Percentiles rank a stretch among this genome's conserved stretches.
Conservation (phyloP, 1,140 invertebrate species). For the Microplitis demolitor region DNA sequence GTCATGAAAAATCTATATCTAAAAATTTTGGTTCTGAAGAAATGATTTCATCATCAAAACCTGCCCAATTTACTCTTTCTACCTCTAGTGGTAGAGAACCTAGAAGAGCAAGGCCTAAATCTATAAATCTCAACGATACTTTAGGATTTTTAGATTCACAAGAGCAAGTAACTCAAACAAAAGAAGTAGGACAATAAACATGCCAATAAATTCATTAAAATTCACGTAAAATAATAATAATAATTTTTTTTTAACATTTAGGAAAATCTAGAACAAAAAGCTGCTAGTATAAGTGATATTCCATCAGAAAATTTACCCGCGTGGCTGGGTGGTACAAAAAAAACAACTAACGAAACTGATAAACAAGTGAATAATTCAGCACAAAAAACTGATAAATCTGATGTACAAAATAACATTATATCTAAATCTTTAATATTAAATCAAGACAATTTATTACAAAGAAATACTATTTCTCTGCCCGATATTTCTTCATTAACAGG, state of each 20-base stretch:
- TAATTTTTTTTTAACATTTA: conserved; percentile 5
- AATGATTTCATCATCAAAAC: conserved; percentile 4
- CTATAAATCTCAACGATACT: conserved; percentile 42
- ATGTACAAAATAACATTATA: background rate
- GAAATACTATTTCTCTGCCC: background rate
- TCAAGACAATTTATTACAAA: conserved; percentile 4
- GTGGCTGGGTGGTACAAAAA: conserved; percentile 48
- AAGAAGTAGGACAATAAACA: conserved; percentile 24
- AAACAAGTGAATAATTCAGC: conserved; percentile 21
- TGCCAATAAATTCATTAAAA: conserved; percentile 9
- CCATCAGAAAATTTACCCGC: conserved; percentile 47
- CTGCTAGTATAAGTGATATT: background rate
- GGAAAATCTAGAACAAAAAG: background rate
- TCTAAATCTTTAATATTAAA: background rate
- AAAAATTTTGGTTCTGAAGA: background rate
- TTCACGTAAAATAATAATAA: background rate
- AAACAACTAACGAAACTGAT: conserved; percentile 29
- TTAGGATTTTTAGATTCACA: conserved; percentile 39
- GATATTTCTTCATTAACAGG: conserved; percentile 34
- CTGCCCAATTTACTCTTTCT: conserved; percentile 29
- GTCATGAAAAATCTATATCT: conserved; percentile 10
- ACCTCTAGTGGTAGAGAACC: conserved; percentile 34
- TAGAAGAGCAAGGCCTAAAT: conserved; percentile 41
- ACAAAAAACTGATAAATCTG: conserved; percentile 5
- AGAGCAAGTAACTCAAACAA: background rate